Percentiles rank a stretch among this genome's conserved stretches.
These are phyloP conservation scores for Pimephales promelas DNA, from an alignment of 2,113 vertebrate genomes.

Conservation along the genomic window DNA sequence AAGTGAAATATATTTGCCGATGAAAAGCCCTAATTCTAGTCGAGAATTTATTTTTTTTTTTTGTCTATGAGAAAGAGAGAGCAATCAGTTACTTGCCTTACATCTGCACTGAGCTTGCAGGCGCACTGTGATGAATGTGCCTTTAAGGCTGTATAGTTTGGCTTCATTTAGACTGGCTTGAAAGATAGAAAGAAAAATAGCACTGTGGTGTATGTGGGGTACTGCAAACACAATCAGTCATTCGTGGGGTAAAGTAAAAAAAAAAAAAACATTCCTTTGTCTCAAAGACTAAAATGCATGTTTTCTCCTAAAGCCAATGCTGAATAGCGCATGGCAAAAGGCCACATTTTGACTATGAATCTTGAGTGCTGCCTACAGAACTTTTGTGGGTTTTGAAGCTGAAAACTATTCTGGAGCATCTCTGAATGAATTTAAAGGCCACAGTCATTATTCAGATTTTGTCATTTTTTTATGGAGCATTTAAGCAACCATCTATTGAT, in stretches of 20 bases:
- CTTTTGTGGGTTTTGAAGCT: constrained; percentile 27
- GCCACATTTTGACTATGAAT: constrained; percentile 51
- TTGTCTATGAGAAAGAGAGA: constrained; percentile 55
- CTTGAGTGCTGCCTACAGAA: constrained; percentile 46
- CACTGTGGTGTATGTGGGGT: constrained; percentile 73
- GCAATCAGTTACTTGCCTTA: constrained; percentile 70
- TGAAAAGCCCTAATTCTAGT: constrained; percentile 86
- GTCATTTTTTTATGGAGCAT: neutral
- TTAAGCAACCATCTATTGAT: neutral
- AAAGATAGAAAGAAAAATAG: constrained; percentile 76
- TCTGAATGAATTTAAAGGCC: constrained; percentile 11
- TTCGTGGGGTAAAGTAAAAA: constrained; percentile 62
- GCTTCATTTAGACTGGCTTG: constrained; percentile 79
- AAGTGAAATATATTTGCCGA: constrained; percentile 86
- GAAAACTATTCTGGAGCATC: constrained; percentile 44
- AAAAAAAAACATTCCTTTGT: constrained; percentile 70
- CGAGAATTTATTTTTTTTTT: constrained; percentile 68
- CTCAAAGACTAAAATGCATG: constrained; percentile 71
- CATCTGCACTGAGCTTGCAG: constrained; percentile 77
- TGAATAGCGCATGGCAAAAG: constrained; percentile 55
- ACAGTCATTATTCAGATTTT: constrained; percentile 1
- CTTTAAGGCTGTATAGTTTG: constrained; percentile 80
- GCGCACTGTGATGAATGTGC: constrained; percentile 81
- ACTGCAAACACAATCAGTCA: constrained; percentile 80
- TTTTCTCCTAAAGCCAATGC: constrained; percentile 60